Evolutionary conservation across 1,140 invertebrate genomes (phyloP).

Genomic region (Lepidurus packardi): DNA sequence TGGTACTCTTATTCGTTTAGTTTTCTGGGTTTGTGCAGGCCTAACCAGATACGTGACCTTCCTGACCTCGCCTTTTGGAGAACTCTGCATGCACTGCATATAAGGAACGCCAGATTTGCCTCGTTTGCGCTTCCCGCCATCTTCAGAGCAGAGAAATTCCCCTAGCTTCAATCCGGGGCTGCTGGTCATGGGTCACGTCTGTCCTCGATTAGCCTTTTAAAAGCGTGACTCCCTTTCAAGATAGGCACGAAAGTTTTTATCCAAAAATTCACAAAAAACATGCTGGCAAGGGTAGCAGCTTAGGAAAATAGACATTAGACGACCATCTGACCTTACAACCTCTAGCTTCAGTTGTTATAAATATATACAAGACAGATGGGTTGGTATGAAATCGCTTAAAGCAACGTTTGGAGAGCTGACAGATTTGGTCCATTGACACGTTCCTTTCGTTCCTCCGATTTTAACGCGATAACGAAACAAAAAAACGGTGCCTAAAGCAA

Average conservation of each 20-base stretch:
- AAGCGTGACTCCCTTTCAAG: background rate
- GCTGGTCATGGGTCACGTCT: background rate
- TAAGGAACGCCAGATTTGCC: no score
- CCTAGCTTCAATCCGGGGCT: background rate
- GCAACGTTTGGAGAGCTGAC: background rate
- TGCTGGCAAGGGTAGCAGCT: background rate
- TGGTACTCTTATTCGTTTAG: background rate
- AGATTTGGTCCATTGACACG: slow-evolving; percentile 8
- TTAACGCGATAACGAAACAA: no score
- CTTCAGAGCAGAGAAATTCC: no score
- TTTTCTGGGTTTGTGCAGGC: background rate
- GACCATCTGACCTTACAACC: background rate
- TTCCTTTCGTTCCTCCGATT: background rate
- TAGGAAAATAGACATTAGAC: background rate
- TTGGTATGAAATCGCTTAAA: background rate
- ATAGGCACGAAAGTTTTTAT: background rate
- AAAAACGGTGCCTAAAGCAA: no score
- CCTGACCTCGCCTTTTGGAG: background rate
- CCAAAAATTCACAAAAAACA: background rate
- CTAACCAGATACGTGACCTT: slow-evolving; percentile 12
- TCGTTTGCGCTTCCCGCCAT: no score
- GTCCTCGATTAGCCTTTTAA: background rate
- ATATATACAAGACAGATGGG: slow-evolving; percentile 3
- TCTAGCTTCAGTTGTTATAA: background rate
- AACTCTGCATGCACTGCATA: no score